Percentiles rank a stretch among this genome's conserved stretches.
These are phyloP conservation scores for Andricus grossulariae DNA, from an alignment of 1,140 invertebrate genomes.

Conservation along the genomic window DNA sequence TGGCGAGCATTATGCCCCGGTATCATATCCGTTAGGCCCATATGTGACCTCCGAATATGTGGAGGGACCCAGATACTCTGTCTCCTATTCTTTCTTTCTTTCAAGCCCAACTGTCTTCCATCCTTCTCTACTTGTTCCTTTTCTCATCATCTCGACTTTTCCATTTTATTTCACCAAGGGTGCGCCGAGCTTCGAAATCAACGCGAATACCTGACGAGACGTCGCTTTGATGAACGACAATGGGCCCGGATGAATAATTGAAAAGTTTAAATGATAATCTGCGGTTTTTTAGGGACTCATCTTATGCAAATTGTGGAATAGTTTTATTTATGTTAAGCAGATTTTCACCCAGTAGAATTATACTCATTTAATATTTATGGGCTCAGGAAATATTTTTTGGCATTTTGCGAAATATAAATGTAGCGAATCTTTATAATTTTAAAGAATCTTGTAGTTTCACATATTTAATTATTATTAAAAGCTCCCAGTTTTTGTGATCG, in stretches of 20 bases:
- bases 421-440: too few species aligned
- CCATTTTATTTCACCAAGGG: too few species aligned
- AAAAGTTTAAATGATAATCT: background rate
- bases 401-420: background rate
- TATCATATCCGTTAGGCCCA: too few species aligned
- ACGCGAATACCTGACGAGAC: conserved; percentile 1
- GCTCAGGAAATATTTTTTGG: background rate
- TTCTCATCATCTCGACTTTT: too few species aligned
- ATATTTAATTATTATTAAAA: too few species aligned
- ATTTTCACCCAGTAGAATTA: background rate
- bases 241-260: conserved; percentile 6
- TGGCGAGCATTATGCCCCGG: too few species aligned
- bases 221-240: conserved; percentile 4
- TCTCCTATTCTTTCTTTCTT: background rate
- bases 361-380: background rate
- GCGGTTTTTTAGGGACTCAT: background rate
- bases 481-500: too few species aligned
- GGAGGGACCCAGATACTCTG: background rate
- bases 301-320: background rate
- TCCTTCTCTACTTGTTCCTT: too few species aligned
- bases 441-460: too few species aligned
- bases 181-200: too few species aligned
- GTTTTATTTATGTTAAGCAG: background rate
- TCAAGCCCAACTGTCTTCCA: background rate
- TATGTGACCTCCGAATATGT: too few species aligned